These are phyloP conservation scores for Nothoprocta perdicaria DNA, from an alignment of 2,113 vertebrate genomes.

Conservation along the genomic window DNA sequence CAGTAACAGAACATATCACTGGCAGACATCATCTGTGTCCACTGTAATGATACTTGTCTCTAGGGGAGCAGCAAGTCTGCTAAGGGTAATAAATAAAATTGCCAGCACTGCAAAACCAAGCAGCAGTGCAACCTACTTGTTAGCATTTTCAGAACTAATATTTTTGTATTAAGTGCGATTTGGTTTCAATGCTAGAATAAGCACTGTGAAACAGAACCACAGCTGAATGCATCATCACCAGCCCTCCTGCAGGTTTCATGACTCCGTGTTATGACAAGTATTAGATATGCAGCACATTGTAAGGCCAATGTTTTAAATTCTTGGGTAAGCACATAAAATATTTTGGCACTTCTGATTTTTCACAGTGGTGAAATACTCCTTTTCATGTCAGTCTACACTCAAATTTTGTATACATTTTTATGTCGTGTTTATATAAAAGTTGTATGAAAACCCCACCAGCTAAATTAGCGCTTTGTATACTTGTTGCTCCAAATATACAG, in stretches of 20 bases:
- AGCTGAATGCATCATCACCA: background rate
- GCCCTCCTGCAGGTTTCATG: background rate
- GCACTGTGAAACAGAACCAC: background rate
- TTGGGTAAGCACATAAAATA: background rate
- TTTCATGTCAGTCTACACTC: background rate
- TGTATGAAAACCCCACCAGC: background rate
- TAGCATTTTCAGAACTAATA: background rate
- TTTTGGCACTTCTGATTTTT: background rate
- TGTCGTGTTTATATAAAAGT: background rate
- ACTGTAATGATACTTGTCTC: background rate
- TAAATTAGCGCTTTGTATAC: background rate
- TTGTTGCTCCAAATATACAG: background rate
- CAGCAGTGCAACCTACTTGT: background rate
- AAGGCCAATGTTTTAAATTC: background rate
- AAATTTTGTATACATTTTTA: background rate
- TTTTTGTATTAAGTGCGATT: conserved; percentile 51
- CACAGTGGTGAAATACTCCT: background rate
- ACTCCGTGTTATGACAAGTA: background rate
- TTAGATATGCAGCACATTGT: background rate
- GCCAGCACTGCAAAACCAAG: background rate
- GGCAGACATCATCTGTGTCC: background rate
- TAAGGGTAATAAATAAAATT: background rate
- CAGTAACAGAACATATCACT: background rate
- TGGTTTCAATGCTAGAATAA: conserved; percentile 45
- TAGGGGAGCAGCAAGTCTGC: background rate